phyloP scores from a whole-genome alignment of 2,888 invertebrate species.

The Argynnis bischoffii region DNA sequence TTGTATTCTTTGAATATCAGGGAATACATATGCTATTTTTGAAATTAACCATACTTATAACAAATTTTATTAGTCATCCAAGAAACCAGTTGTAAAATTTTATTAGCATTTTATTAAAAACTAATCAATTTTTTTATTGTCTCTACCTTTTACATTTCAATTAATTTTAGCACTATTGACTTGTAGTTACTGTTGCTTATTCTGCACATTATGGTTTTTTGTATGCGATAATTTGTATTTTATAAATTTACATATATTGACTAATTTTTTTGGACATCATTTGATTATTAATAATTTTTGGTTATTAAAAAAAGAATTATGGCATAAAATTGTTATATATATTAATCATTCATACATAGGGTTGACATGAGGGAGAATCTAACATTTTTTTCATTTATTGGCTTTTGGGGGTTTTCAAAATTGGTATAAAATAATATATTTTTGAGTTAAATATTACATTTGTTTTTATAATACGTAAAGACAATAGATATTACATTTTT shows the following conservation, averaged over 20 bases:
- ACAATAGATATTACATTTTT: no score
- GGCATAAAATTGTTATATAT: no score
- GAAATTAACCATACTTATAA: neutral
- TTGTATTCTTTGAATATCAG: no score
- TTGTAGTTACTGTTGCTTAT: slow-evolving; percentile 26
- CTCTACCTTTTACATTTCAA: slow-evolving; percentile 33
- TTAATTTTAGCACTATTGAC: slow-evolving; percentile 31
- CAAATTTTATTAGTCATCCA: neutral
- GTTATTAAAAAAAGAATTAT: neutral
- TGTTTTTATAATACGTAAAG: no score
- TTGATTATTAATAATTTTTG: neutral
- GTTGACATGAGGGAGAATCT: no score
- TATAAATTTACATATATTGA: neutral
- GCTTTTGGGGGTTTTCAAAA: no score
- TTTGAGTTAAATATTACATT: no score
- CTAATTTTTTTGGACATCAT: neutral
- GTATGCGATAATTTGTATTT: slow-evolving; percentile 11
- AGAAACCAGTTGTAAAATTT: neutral
- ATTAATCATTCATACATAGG: no score
- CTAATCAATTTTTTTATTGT: slow-evolving; percentile 20
- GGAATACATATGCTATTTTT: no score
- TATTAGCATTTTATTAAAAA: neutral
- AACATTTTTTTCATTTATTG: no score
- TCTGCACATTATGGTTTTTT: slow-evolving; percentile 24
- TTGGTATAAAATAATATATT: no score